Base-by-base conservation (phyloP, 2,113 vertebrate species). In the Coptodon rendalli region DNA sequence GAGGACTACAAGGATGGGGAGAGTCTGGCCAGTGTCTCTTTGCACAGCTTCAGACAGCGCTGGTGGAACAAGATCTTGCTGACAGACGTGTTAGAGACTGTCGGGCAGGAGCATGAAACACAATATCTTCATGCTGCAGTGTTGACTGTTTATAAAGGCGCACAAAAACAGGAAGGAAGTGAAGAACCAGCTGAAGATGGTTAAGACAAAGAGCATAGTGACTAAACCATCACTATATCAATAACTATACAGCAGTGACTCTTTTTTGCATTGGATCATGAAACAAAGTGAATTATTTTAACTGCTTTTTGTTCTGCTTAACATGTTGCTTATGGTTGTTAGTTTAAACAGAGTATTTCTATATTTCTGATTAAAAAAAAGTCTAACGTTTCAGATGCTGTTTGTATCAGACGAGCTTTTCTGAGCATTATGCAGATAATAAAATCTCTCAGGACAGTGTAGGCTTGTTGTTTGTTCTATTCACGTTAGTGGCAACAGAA, bases 1-100 rank as follows among this genome's bases (percentile, higher is more conserved):
- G 97, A 98, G 9, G 98, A 98, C 29, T 95, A 93, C 92, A 97
- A 98, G 86, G 93, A 97, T 0, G 96, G 97, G 19, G 97, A 98
- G 73, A 97, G 96, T 86, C 82, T 96, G 91, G 91, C 24, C 80
- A 92, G 78, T 89, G 90, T 93, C 90, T 84, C 14, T 91, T 81
- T 94, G 94, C 68, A 93, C 80, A 97, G 96, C 83, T 99, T 99
- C 94, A 96, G 96, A 89, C 94, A 95, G 38, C 97, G 95, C 54
- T 99, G 98, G 98, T 99, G 98, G 54, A 86, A 95, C 79, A 96
- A 94, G 91, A 90, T 98, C 40, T 91, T 93, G 82, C 83, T 91
- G 57, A 89, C 88, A 2, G 87, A 83, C 5, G 22, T 94, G n/a
- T 85, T 90, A 10, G 71, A 92, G 59, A 81, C 83, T 4, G 86